phyloP scores from a whole-genome alignment of 2,797 vertebrate genomes.

The Crossoptilon crossoptilon region DNA sequence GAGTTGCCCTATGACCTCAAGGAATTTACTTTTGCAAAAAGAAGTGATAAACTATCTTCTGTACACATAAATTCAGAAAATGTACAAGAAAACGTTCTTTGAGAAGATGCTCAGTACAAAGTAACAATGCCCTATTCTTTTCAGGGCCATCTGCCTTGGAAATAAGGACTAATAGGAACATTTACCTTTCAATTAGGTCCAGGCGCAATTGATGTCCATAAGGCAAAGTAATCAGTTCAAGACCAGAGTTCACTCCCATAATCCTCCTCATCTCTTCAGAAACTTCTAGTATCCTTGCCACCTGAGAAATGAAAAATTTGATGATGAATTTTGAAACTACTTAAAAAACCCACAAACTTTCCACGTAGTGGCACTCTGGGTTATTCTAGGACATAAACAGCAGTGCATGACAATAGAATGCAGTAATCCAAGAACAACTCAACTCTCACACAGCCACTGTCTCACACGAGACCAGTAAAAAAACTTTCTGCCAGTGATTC shows the following conservation, averaged over 20 bases:
- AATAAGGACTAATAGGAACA: background rate
- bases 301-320: slow-evolving; percentile 79
- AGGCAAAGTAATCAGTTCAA: slow-evolving; percentile 94
- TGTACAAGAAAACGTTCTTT: background rate
- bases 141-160: background rate
- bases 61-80: background rate
- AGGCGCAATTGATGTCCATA: slow-evolving; percentile 92
- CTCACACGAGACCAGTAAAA: background rate
- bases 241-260: slow-evolving; percentile 94
- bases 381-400: background rate
- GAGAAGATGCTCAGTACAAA: background rate
- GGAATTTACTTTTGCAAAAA: background rate
- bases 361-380: background rate
- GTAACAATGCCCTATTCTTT: background rate
- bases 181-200: slow-evolving; percentile 96
- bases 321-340: background rate
- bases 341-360: accelerated
- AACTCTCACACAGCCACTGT: background rate
- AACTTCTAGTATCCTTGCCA: slow-evolving; percentile 91
- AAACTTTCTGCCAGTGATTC: background rate
- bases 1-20: background rate
- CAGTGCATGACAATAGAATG: background rate
- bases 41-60: background rate
- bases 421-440: background rate
- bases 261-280: slow-evolving; percentile 87